Conservation (phyloP, 2,113 vertebrate species). For the Malurus melanocephalus region DNA sequence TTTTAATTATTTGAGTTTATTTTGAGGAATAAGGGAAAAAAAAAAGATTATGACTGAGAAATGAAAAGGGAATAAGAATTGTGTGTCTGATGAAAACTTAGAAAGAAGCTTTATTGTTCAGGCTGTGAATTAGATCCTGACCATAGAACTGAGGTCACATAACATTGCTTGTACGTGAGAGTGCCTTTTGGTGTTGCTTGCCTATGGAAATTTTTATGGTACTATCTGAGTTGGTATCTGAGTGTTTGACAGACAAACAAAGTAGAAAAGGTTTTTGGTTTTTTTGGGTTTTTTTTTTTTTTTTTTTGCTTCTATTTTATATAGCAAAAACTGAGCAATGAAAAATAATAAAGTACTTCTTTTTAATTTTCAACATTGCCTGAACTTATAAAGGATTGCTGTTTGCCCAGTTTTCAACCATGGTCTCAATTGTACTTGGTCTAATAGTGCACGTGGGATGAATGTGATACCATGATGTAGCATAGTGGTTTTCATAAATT, state of each 20-base stretch:
- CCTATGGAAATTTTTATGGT: not conserved
- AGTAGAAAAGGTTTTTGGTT: not conserved
- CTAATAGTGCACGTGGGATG: not conserved
- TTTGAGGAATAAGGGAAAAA: not conserved
- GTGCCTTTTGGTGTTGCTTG: not conserved
- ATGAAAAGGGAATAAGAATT: not conserved
- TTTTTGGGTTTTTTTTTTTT: not conserved
- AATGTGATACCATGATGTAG: not conserved
- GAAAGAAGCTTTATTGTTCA: not conserved
- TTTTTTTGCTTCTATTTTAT: not conserved
- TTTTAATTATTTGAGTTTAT: not conserved
- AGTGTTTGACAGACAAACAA: not conserved
- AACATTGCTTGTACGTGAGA: not conserved
- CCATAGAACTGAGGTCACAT: not conserved
- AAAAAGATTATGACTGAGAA: not conserved
- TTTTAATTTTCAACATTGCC: not conserved
- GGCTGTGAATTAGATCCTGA: not conserved
- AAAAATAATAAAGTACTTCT: not conserved
- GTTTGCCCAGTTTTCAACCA: not conserved
- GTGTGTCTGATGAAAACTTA: not conserved
- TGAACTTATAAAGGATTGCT: not conserved
- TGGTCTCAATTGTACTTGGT: not conserved
- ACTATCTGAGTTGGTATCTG: not conserved
- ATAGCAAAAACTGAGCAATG: not conserved
- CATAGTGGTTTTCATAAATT: not conserved